phyloP scores from a whole-genome alignment of 2,888 invertebrate genomes.

The Tribolium freemani region DNA sequence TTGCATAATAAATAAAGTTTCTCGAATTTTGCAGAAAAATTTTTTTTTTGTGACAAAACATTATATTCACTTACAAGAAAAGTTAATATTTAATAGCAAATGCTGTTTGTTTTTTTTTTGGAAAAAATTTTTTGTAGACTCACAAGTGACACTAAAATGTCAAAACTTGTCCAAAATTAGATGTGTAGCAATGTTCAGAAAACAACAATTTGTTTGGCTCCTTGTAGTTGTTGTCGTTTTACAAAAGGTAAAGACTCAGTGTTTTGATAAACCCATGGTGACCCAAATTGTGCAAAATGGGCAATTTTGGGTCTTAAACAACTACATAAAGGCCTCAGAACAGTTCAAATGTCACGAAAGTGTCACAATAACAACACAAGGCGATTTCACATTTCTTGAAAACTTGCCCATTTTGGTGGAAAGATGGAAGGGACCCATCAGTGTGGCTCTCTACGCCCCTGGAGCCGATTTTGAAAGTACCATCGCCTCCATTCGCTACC shows the following conservation, averaged over 20 bases:
- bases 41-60: too few species aligned
- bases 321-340: slow-evolving; percentile 79
- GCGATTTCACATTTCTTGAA: slow-evolving; percentile 82
- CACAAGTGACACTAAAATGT: too few species aligned
- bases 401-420: slow-evolving; percentile 85
- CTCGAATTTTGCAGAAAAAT: not conserved
- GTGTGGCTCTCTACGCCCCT: slow-evolving; percentile 86
- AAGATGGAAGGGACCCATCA: slow-evolving; percentile 88
- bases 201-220: too few species aligned
- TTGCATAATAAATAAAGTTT: slow-evolving; percentile 35
- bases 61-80: too few species aligned
- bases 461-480: slow-evolving; percentile 83
- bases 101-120: too few species aligned
- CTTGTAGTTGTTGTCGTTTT: too few species aligned
- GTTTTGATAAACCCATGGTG: not conserved
- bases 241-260: not conserved
- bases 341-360: slow-evolving; percentile 79
- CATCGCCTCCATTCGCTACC: slow-evolving; percentile 81
- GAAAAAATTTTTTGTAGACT: too few species aligned
- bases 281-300: slow-evolving; percentile 47
- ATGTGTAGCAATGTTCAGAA: too few species aligned
- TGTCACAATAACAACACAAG: slow-evolving; percentile 74
- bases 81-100: too few species aligned
- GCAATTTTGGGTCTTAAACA: slow-evolving; percentile 84
- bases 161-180: too few species aligned